phyloP scores from a whole-genome alignment of 2,888 invertebrate species.

The Piscicola geometra region DNA sequence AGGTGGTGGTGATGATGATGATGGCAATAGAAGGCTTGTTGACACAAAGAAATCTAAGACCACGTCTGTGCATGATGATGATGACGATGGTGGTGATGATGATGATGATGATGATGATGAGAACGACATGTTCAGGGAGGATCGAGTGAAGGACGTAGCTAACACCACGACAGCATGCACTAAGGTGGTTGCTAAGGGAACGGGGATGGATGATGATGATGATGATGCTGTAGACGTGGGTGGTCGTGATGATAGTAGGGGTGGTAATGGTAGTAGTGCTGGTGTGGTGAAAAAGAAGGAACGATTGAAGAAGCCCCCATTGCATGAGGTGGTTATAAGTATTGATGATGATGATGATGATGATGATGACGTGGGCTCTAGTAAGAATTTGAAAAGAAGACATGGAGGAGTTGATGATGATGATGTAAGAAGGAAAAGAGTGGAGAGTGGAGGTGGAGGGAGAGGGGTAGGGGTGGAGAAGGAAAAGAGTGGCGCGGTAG shows the following conservation, averaged over 20 bases:
- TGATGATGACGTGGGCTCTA: not conserved
- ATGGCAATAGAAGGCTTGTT: not conserved
- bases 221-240: not conserved
- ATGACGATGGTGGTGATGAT: not conserved
- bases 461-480: not conserved
- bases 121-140: conserved; percentile 5
- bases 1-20: not conserved
- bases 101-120: not conserved
- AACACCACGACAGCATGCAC: too few species aligned
- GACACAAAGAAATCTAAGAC: not conserved
- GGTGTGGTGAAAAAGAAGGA: too few species aligned
- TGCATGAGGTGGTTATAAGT: too few species aligned
- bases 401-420: too few species aligned
- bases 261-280: not conserved
- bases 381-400: not conserved
- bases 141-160: not conserved
- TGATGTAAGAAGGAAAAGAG: not conserved
- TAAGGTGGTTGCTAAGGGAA: too few species aligned
- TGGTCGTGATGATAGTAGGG: not conserved
- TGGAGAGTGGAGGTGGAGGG: not conserved
- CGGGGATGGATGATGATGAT: not conserved
- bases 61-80: not conserved
- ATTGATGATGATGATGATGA: too few species aligned
- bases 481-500: not conserved
- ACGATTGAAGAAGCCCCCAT: too few species aligned